A percentile compares a stretch with the other conserved stretches of the same genome.
phyloP scores from a whole-genome alignment of 2,113 vertebrate species.

The Micronycteris hirsuta region DNA sequence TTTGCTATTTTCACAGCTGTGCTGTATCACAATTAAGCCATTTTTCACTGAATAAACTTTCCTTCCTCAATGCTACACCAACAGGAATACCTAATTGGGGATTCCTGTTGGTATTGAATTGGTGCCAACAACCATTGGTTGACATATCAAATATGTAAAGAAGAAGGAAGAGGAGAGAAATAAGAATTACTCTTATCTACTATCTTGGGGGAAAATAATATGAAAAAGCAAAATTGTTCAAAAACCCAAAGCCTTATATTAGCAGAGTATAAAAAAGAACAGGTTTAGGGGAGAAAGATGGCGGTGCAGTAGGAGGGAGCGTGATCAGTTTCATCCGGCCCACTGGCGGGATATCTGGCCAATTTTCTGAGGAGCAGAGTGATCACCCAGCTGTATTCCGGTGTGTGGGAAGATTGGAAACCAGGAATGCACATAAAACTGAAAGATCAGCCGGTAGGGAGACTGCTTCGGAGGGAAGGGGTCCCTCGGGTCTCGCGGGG shows the following conservation, averaged over 20 bases:
- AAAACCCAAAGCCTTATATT: neutral
- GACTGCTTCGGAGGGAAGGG: too few relatives aligned
- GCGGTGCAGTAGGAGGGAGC: too few relatives aligned
- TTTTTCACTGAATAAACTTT: too few relatives aligned
- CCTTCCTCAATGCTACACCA: neutral
- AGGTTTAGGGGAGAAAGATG: neutral
- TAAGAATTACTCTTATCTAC: neutral
- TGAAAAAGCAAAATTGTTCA: neutral
- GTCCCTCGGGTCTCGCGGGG: too few relatives aligned
- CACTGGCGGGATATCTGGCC: too few relatives aligned
- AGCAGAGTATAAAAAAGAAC: neutral
- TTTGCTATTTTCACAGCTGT: neutral
- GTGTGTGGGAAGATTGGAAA: too few relatives aligned
- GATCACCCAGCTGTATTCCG: too few relatives aligned
- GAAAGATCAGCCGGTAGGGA: too few relatives aligned
- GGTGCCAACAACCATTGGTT: neutral
- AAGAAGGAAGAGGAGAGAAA: neutral
- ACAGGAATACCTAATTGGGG: neutral
- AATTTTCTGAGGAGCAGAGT: too few relatives aligned
- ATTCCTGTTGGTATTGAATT: neutral
- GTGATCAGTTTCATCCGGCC: too few relatives aligned
- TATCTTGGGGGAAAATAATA: neutral
- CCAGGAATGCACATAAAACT: too few relatives aligned
- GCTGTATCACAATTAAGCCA: neutral
- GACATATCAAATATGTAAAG: neutral